Base-by-base conservation (phyloP, 2,113 vertebrate species). In the Misgurnus mizolepis region DNA sequence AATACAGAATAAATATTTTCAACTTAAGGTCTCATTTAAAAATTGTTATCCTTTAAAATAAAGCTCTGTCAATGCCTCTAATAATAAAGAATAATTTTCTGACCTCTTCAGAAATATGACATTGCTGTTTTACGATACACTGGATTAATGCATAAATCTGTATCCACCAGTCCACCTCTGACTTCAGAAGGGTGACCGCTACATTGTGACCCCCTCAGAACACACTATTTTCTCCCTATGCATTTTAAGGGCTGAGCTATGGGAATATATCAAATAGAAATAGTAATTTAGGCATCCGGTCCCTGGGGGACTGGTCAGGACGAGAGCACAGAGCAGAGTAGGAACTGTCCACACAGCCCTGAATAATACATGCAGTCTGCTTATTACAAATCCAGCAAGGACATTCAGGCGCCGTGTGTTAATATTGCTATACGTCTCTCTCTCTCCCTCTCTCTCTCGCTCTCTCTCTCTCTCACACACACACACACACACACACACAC, bases 351-450 rank as follows among this genome's bases (percentile, higher is more conserved):
- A 56, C 58, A 34, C 68, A 4, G 56, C 66, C 55, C 80, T 86
- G 82, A 84, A 87, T 87, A 87, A 85, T 86, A 83, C 69, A 85
- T 86, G 80, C 70, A 84, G 76, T 55, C 39, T 67, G 82, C 74
- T 79, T 86, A 87, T 87, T 84, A 84, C 78, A 84, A 80, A 79
- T 68, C 80, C 75, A 78, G 74, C 71, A 81, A 84, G 78, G 67
- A 81, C 75, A 70, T 50, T 6, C 56, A 53, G 56, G 77, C 61
- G 70, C 80, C 55, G 17, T 2, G 17, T 76, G 60, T 71, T 79
- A 82, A 84, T 75, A 84, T 82, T 82, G 78, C 82, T 76, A 47
- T 56, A 18, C 17, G 22, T 68, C 40, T 1, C 56, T n/a, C 60
- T 15, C 60, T 15, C 55, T 22, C 53, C 8, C 77, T 17, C 60